phyloP scores from a whole-genome alignment of 2,113 vertebrate species.

The Irena cyanogastra region DNA sequence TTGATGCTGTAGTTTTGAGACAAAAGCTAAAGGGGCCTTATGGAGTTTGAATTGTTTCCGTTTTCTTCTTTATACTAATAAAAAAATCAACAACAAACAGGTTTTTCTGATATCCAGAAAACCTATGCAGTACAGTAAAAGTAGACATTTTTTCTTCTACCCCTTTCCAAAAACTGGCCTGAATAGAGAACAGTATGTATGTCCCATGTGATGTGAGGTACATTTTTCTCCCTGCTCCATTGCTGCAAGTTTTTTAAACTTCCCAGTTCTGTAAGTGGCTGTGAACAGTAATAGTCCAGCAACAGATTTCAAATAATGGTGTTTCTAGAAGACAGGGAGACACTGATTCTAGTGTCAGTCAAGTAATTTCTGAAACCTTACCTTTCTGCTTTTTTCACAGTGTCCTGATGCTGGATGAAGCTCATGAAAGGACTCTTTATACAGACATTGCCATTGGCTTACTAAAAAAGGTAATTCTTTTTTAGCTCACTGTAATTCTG shows the following conservation, averaged over 20 bases:
- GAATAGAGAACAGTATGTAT: background rate
- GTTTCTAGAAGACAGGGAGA: background rate
- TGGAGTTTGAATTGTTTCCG: background rate
- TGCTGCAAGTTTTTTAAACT: background rate
- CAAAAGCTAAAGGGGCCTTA: background rate
- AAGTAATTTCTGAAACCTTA: background rate
- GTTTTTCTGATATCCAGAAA: background rate
- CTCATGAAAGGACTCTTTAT: conserved; percentile 94
- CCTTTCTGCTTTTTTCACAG: conserved; percentile 65
- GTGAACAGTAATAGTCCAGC: background rate
- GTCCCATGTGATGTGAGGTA: background rate
- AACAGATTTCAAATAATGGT: background rate
- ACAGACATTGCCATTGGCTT: conserved; percentile 97
- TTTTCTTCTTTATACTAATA: background rate
- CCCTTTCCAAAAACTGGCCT: background rate
- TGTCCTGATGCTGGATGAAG: conserved; percentile 94
- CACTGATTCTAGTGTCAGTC: background rate
- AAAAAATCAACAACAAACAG: background rate
- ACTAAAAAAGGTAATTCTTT: conserved; percentile 87
- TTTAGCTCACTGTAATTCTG: background rate
- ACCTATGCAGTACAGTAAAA: background rate
- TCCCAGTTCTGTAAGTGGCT: background rate
- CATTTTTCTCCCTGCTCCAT: background rate
- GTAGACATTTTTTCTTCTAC: background rate
- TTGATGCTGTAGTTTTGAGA: background rate